phyloP scores from a whole-genome alignment of 2,113 vertebrate species.

The Lethenteron reissneri region DNA sequence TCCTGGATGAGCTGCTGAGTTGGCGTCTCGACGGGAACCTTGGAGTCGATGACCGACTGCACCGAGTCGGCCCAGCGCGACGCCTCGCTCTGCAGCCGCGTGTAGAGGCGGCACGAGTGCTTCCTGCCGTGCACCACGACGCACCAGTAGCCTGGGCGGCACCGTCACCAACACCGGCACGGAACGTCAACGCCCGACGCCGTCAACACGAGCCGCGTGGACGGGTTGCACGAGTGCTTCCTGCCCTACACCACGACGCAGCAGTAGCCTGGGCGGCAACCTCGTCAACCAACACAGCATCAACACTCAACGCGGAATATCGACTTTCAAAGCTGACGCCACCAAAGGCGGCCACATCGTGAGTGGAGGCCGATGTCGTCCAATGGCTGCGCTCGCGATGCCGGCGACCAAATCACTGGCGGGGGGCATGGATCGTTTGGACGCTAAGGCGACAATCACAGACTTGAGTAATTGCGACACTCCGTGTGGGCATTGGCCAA shows the following conservation, averaged over 20 bases:
- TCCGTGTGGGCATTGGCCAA: too few relatives aligned
- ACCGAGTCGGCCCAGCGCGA: constrained; percentile 62
- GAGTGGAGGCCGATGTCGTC: too few relatives aligned
- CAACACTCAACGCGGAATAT: too few relatives aligned
- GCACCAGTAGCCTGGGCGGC: not conserved
- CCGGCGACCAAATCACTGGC: too few relatives aligned
- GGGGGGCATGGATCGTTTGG: too few relatives aligned
- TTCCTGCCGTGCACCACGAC: not conserved
- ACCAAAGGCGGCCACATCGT: too few relatives aligned
- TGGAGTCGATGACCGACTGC: constrained; percentile 79
- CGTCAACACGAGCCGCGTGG: constrained; percentile 69
- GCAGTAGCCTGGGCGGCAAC: constrained; percentile 49
- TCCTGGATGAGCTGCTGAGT: constrained; percentile 89
- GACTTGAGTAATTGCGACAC: too few relatives aligned
- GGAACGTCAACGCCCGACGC: constrained; percentile 62
- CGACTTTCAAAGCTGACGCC: too few relatives aligned
- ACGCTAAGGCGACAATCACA: too few relatives aligned
- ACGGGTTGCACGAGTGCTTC: constrained; percentile 36
- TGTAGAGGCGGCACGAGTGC: constrained; percentile 48
- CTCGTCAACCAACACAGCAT: too few relatives aligned
- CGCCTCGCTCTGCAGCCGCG: constrained; percentile 70
- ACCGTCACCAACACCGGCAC: not conserved
- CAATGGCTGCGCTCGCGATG: too few relatives aligned
- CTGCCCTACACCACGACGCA: constrained; percentile 41
- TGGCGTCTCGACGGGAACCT: constrained; percentile 71